These are phyloP conservation scores for Galago senegalensis DNA, from an alignment of 2,797 vertebrate genomes.

Conservation along the genomic window DNA sequence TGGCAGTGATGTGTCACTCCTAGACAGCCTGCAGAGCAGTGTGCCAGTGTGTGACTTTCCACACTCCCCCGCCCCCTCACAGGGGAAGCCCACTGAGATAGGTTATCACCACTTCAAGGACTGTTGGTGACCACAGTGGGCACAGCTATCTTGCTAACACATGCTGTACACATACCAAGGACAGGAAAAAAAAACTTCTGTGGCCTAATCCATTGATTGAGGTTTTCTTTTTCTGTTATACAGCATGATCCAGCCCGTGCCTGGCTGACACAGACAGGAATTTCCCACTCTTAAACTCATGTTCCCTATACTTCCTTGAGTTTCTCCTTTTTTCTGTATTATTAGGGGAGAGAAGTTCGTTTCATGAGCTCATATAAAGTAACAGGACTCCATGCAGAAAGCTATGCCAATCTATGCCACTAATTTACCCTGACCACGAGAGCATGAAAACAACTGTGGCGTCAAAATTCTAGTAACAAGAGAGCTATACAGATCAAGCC, in stretches of 20 bases:
- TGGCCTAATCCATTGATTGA: too few species aligned
- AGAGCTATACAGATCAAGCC: background rate
- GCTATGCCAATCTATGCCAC: background rate
- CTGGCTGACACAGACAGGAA: accelerated
- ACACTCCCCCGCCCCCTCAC: accelerated
- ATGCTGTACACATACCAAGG: accelerated
- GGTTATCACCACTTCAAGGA: background rate
- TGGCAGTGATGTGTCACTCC: background rate
- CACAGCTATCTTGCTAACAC: background rate
- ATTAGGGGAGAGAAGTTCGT: background rate
- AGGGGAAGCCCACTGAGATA: background rate
- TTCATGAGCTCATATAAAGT: background rate
- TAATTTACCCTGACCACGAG: background rate
- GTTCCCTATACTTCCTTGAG: background rate
- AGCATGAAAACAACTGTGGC: background rate
- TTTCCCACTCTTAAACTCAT: background rate
- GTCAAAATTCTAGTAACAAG: background rate
- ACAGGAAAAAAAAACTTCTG: background rate
- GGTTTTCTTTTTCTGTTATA: background rate
- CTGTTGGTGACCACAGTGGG: background rate
- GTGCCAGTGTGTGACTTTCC: accelerated
- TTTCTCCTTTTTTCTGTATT: background rate
- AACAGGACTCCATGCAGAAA: background rate
- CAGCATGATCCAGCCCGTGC: background rate
- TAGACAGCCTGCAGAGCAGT: background rate